Evolutionary conservation across 1,140 invertebrate species (phyloP).

Genomic region (Euura saliciscinereae): DNA sequence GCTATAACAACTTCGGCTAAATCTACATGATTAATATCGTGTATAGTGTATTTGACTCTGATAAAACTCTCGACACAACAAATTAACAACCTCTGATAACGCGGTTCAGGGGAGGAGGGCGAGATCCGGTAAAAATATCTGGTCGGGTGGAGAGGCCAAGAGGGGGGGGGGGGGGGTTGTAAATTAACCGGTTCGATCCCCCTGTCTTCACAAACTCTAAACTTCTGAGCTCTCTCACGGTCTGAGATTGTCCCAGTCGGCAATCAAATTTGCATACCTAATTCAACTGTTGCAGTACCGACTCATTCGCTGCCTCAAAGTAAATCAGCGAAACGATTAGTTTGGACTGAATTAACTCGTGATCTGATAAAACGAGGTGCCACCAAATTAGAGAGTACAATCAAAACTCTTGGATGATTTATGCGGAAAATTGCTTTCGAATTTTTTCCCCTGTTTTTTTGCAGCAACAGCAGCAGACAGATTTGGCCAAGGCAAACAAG

Average conservation of each 20-base stretch:
- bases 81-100: not conserved
- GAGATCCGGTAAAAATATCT: too few relatives aligned
- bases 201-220: not conserved
- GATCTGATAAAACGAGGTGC: too few relatives aligned
- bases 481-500: not conserved
- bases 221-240: not conserved
- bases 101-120: too few relatives aligned
- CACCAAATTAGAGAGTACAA: too few relatives aligned
- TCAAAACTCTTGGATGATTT: too few relatives aligned
- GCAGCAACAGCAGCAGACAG: too few relatives aligned
- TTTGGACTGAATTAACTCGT: too few relatives aligned
- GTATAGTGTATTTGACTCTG: not conserved
- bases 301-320: too few relatives aligned
- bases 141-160: not conserved
- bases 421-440: too few relatives aligned
- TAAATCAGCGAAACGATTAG: too few relatives aligned
- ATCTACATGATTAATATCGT: slow-evolving; percentile 3
- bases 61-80: not conserved
- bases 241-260: not conserved
- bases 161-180: not conserved
- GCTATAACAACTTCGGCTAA: slow-evolving; percentile 10
- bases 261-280: not conserved
- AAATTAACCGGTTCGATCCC: not conserved
- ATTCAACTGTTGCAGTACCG: not conserved
- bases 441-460: too few relatives aligned